Conservation (phyloP, 2,888 invertebrate genomes). For the Silvanus unidentatus region DNA sequence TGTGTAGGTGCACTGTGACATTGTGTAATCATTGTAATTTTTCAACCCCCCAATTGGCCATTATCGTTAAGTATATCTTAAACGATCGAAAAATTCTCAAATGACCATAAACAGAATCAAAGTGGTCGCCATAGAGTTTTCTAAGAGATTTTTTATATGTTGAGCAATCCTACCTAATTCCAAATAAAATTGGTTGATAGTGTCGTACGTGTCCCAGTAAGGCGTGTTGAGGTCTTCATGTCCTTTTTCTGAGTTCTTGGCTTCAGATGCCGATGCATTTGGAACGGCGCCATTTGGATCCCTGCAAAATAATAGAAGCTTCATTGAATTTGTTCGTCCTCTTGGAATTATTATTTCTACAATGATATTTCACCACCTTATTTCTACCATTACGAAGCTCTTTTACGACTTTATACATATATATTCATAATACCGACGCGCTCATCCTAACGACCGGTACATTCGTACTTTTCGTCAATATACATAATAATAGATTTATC, state of each 20-base stretch:
- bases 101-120: conserved; percentile 3
- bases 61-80: no score
- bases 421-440: no score
- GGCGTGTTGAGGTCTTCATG: conserved; percentile 51
- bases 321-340: conserved; percentile 5
- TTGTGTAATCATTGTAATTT: background rate
- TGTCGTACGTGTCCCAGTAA: conserved; percentile 87
- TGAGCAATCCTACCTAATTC: conserved; percentile 58
- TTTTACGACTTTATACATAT: no score
- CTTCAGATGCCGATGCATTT: conserved; percentile 36
- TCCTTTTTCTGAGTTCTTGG: conserved; percentile 28
- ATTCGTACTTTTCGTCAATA: no score
- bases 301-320: conserved; percentile 45
- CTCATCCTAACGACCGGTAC: no score
- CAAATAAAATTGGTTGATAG: conserved; percentile 84
- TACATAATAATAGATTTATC: no score
- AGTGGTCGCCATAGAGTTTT: background rate
- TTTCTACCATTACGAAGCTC: background rate
- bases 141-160: background rate
- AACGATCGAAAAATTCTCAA: no score
- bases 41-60: conserved; percentile 1
- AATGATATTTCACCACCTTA: conserved; percentile 1
- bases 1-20: background rate
- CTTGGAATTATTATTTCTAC: background rate
- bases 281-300: conserved; percentile 59